Evolutionary conservation across 2,888 invertebrate genomes (phyloP).

Genomic region (Thelaira solivaga): DNA sequence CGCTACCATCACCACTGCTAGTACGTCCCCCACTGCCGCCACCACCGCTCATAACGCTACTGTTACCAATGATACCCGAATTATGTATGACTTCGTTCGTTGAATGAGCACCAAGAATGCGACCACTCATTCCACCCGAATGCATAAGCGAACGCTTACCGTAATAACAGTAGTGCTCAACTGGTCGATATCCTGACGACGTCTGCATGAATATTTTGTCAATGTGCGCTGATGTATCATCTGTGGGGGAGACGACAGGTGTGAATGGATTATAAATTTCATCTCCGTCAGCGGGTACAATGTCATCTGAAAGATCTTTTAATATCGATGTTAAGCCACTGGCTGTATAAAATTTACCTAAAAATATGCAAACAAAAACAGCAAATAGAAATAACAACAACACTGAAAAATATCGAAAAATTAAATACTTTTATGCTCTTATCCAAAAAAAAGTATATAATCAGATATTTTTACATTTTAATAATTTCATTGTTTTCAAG

Average conservation of each 20-base stretch:
- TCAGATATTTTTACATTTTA: too few relatives aligned
- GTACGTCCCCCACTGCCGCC: neutral
- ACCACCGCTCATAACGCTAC: too few relatives aligned
- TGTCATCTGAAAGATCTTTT: slow-evolving; percentile 77
- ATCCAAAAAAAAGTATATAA: neutral
- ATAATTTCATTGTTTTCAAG: too few relatives aligned
- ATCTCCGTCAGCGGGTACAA: slow-evolving; percentile 76
- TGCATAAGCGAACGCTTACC: slow-evolving; percentile 74
- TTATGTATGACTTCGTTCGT: slow-evolving; percentile 51
- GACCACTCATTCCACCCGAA: slow-evolving; percentile 62
- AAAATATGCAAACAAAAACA: slow-evolving; percentile 15
- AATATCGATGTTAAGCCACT: slow-evolving; percentile 76
- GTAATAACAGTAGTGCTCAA: slow-evolving; percentile 75
- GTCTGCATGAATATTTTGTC: slow-evolving; percentile 78
- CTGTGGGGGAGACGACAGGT: slow-evolving; percentile 77
- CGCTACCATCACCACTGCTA: neutral
- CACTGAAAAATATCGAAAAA: neutral
- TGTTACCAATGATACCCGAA: too few relatives aligned
- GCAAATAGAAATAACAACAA: neutral
- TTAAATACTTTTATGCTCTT: too few relatives aligned
- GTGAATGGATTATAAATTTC: slow-evolving; percentile 78
- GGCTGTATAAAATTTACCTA: slow-evolving; percentile 76
- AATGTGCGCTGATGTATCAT: slow-evolving; percentile 76
- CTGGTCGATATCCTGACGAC: slow-evolving; percentile 77
- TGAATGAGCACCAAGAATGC: slow-evolving; percentile 40